Percentiles rank a stretch among this genome's conserved stretches.
phyloP scores from a whole-genome alignment of 2,113 vertebrate genomes.

The Columbina picui region DNA sequence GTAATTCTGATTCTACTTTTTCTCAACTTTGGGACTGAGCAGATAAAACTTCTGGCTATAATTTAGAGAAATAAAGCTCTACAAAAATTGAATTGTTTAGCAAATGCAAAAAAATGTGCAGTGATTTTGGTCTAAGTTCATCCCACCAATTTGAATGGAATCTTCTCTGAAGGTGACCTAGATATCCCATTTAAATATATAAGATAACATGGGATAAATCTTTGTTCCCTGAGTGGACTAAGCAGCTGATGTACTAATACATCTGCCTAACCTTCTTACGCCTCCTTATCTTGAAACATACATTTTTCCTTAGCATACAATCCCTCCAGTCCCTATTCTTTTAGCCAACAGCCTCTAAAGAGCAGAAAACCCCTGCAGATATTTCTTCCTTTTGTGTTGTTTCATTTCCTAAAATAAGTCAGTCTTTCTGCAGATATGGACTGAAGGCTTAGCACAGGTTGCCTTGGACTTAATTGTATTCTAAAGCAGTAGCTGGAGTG shows the following conservation, averaged over 20 bases:
- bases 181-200: not conserved
- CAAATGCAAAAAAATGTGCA: not conserved
- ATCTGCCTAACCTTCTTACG: not conserved
- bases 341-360: not conserved
- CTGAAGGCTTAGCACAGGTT: not conserved
- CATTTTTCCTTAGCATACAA: not conserved
- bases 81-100: not conserved
- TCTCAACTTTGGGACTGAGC: not conserved
- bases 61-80: not conserved
- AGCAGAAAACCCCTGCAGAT: not conserved
- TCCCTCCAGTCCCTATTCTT: not conserved
- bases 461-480: slow-evolving; percentile 19
- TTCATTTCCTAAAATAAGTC: not conserved
- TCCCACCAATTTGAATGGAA: not conserved
- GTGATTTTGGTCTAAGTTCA: not conserved
- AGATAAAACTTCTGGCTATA: not conserved
- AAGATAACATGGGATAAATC: not conserved
- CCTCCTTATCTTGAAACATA: not conserved
- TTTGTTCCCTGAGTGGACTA: not conserved
- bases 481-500: not conserved
- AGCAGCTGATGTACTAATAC: not conserved
- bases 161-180: not conserved
- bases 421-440: not conserved
- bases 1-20: not conserved
- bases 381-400: not conserved